Conservation (phyloP, 2,797 vertebrate genomes). For the Sarcophilus harrisii region DNA sequence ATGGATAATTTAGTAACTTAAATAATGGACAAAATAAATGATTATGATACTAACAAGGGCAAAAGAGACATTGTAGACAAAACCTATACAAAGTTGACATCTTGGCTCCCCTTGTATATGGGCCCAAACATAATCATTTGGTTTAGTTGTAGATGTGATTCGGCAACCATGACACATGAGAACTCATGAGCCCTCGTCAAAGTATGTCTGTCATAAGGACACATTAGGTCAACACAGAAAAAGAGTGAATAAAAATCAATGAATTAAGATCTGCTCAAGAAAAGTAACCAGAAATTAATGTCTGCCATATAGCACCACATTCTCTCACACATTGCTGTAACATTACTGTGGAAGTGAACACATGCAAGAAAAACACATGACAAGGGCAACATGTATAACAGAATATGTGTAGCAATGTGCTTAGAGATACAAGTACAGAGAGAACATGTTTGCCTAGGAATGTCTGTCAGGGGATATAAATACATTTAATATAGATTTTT, state of each 20-base stretch:
- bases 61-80: not conserved
- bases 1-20: too few species aligned
- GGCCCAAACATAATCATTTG: not conserved
- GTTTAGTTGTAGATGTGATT: not conserved
- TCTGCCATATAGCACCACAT: not conserved
- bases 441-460: not conserved
- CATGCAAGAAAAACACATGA: not conserved
- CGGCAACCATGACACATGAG: not conserved
- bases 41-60: not conserved
- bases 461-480: not conserved
- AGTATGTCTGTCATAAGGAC: not conserved
- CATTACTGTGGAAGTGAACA: not conserved
- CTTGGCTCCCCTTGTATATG: not conserved
- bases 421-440: not conserved
- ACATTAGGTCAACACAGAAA: not conserved
- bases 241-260: not conserved
- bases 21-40: not conserved
- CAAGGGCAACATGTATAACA: not conserved
- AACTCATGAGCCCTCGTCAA: not conserved
- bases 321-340: not conserved
- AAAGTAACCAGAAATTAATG: not conserved
- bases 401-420: not conserved
- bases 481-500: not conserved
- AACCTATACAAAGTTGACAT: not conserved
- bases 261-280: not conserved